Evolutionary conservation across 1,140 invertebrate species (phyloP), one percentile per base, ranked within the genome.

Genomic region (Druon quercuslanigerum): DNA sequence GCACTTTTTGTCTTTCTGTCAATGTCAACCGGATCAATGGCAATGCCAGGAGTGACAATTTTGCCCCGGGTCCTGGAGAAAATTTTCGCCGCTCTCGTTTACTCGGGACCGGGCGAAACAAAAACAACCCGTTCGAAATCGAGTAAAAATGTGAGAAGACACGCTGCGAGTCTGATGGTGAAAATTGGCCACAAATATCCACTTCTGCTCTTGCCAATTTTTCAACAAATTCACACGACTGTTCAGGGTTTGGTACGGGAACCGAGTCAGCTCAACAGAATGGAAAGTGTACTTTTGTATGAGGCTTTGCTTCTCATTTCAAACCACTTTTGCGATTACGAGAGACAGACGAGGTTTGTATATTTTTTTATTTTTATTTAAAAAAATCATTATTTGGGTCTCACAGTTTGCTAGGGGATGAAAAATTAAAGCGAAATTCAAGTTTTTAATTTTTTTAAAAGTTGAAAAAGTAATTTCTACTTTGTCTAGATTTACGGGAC

Each of bases 171-270:
- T 16, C 90, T 97, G 2, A 94, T 98, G 90, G 96, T 98, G 0
- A 98, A 98, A 91, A 94, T 98, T 51, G 96, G 95, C 14, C 94
- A 96, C 56, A 96, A 96, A 85, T 97, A 97, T 92, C 96, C 97
- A 0, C 88, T 97, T 12, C 90, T 97, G 4, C 90, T 97, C 51
- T 89, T 98, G 84, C 96, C 97, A 7, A 95, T 96, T n/a, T 98
- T 98, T 90, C 95, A 96, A 60, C 94, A 96, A 72, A 95, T 98
- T 79, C 95, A 96, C 85, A 93, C 93, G 1, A 94, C 95, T 77
- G 94, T 89, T 4, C 81, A 50, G 75, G 90, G 52, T 14, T 71
- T 89, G 19, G 78, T 87, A 0, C 82, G 81, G 16, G 87, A 89
- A 76, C 92, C 92, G 1, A 93, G 94, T 71, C 94, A 95, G 81